These are phyloP conservation scores for Ctenosaura bakeri DNA, from an alignment of 2,797 vertebrate species.

Conservation along the genomic window DNA sequence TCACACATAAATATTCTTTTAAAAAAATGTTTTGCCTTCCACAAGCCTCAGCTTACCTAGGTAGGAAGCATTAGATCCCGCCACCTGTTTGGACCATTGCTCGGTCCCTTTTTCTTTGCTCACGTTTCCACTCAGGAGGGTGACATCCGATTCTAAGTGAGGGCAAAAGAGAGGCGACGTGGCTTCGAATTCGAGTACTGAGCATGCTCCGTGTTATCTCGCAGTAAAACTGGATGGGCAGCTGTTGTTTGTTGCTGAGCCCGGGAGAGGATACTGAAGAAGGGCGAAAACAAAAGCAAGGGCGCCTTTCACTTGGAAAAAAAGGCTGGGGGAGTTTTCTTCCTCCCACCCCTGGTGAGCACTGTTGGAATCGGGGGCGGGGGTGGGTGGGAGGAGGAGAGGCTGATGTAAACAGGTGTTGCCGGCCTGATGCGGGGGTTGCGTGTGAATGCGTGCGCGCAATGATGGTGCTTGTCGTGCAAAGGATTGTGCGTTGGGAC, in stretches of 20 bases:
- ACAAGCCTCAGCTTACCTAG: background rate
- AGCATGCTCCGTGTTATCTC: constrained; percentile 17
- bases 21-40: background rate
- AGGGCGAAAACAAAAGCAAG: no score
- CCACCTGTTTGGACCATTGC: no score
- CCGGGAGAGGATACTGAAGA: no score
- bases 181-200: background rate
- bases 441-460: background rate
- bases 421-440: no score
- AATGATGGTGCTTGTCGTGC: background rate
- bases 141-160: background rate
- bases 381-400: no score
- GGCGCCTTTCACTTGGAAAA: background rate
- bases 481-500: no score
- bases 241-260: background rate
- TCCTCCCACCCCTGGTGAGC: constrained; percentile 10
- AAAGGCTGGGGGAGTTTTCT: background rate
- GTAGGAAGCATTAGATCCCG: background rate
- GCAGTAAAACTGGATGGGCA: background rate
- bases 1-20: no score
- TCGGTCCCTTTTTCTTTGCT: no score
- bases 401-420: background rate
- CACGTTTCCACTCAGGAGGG: background rate
- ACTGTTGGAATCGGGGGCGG: background rate
- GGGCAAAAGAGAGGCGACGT: background rate